A percentile compares a stretch with the other conserved stretches of the same genome.
Evolutionary conservation across 2,888 invertebrate species (phyloP).

Genomic region (Brassicogethes aeneus): DNA sequence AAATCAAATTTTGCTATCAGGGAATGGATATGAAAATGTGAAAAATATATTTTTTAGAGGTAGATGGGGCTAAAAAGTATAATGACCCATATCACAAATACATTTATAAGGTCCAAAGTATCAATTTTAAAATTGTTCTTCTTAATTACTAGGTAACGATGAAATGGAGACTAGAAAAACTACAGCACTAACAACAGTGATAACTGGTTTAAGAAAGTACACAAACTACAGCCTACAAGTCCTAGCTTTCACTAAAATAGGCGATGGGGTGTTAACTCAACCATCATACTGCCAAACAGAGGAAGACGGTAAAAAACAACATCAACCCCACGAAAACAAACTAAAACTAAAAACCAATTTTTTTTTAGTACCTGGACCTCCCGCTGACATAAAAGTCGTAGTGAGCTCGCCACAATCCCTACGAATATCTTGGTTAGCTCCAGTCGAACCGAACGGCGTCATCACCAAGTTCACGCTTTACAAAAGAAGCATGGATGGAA

Average conservation of each 20-base stretch:
- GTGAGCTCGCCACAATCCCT: conserved; percentile 66
- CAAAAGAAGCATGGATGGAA: conserved; percentile 57
- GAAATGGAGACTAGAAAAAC: conserved; percentile 56
- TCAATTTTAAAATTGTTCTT: too few relatives aligned
- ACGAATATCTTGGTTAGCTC: conserved; percentile 70
- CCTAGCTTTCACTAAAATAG: conserved; percentile 67
- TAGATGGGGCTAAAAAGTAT: too few relatives aligned
- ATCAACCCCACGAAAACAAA: not conserved
- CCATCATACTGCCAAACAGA: conserved; percentile 66
- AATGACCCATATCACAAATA: too few relatives aligned
- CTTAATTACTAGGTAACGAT: conserved; percentile 42
- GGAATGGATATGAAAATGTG: too few relatives aligned
- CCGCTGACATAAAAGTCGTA: conserved; percentile 71
- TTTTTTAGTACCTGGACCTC: conserved; percentile 62
- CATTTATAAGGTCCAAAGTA: too few relatives aligned
- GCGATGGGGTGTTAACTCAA: conserved; percentile 61
- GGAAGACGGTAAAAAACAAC: conserved; percentile 55
- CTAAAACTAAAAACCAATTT: not conserved
- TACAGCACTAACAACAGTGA: conserved; percentile 57
- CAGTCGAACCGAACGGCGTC: conserved; percentile 64
- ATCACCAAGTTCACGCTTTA: conserved; percentile 69
- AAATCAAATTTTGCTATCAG: too few relatives aligned
- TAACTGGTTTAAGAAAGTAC: conserved; percentile 62
- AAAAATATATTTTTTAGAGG: too few relatives aligned
- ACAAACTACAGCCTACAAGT: conserved; percentile 78